Evolutionary conservation across 2,113 vertebrate species (phyloP).

Genomic region (Scomber colias): DNA sequence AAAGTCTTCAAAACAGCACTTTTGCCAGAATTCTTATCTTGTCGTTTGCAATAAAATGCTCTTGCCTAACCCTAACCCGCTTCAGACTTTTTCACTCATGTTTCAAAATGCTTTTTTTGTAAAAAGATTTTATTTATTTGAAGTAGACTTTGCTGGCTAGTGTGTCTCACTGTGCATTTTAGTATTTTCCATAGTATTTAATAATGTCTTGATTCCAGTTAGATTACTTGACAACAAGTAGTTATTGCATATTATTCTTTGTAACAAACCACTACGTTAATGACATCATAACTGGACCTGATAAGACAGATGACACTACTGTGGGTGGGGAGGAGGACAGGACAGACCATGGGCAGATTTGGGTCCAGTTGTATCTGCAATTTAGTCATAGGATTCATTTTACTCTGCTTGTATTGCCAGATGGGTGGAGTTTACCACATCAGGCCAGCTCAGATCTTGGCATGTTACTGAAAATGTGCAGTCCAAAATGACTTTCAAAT

Average conservation of each 20-base stretch:
- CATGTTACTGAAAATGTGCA: conserved; percentile 30
- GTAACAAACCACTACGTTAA: neutral
- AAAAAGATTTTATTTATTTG: neutral
- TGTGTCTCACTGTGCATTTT: too few species aligned
- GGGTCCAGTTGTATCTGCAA: neutral
- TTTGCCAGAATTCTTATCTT: neutral
- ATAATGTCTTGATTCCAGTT: neutral
- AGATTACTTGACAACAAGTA: neutral
- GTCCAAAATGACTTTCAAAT: conserved; percentile 51
- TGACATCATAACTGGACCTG: neutral
- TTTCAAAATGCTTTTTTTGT: neutral
- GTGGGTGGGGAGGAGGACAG: neutral
- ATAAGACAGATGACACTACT: neutral
- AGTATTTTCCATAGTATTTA: neutral
- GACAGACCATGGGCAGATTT: neutral
- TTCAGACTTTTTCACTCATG: neutral
- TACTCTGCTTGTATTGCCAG: neutral
- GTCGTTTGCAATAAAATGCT: neutral
- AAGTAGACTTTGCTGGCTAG: too few species aligned
- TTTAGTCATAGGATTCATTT: conserved; percentile 29
- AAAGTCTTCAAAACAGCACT: neutral
- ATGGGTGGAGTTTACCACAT: conserved; percentile 55
- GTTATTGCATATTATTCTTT: neutral
- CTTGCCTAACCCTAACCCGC: too few species aligned
- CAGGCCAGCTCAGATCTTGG: conserved; percentile 49